phyloP scores from a whole-genome alignment of 1,140 invertebrate genomes.

The Halesus radiatus region DNA sequence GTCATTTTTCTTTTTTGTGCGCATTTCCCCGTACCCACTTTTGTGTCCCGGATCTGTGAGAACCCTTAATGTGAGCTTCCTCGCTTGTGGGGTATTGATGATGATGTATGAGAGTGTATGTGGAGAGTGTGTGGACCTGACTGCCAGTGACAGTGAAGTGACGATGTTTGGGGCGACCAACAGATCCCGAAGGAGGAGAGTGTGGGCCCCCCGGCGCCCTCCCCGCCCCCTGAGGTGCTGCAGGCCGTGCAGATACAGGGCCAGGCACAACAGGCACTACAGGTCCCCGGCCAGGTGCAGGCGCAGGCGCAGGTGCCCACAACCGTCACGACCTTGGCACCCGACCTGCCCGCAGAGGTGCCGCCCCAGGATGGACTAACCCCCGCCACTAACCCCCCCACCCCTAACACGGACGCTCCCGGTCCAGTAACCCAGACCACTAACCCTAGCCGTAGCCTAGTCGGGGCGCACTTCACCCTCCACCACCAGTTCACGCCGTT shows the following conservation, averaged over 20 bases:
- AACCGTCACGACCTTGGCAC: slow-evolving; percentile 58
- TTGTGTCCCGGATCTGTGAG: background rate
- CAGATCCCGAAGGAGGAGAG: slow-evolving; percentile 75
- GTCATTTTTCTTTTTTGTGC: slow-evolving; percentile 38
- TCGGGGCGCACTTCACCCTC: slow-evolving; percentile 49
- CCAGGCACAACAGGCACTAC: slow-evolving; percentile 58
- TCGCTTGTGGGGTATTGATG: slow-evolving; percentile 46
- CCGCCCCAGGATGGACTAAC: slow-evolving; percentile 56
- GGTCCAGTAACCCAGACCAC: slow-evolving; percentile 60
- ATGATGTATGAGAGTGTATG: background rate
- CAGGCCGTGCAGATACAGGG: too few species aligned
- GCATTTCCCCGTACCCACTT: slow-evolving; percentile 16
- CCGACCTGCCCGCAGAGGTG: slow-evolving; percentile 58
- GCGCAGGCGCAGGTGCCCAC: slow-evolving; percentile 12
- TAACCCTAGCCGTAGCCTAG: slow-evolving; percentile 58
- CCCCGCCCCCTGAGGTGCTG: slow-evolving; percentile 56
- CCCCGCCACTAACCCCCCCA: slow-evolving; percentile 58
- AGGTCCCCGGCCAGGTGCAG: slow-evolving; percentile 52
- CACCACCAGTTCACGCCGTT: slow-evolving; percentile 52
- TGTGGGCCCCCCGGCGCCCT: slow-evolving; percentile 60
- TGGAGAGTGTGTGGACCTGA: slow-evolving; percentile 46
- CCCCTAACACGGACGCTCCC: slow-evolving; percentile 58
- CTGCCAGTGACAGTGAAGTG: slow-evolving; percentile 40
- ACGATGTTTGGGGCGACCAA: slow-evolving; percentile 62
- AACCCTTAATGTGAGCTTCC: slow-evolving; percentile 40